Evolutionary conservation across 2,797 vertebrate genomes (phyloP), one percentile per base, ranked within the genome.

Genomic region (Coranthus polyacanthus): DNA sequence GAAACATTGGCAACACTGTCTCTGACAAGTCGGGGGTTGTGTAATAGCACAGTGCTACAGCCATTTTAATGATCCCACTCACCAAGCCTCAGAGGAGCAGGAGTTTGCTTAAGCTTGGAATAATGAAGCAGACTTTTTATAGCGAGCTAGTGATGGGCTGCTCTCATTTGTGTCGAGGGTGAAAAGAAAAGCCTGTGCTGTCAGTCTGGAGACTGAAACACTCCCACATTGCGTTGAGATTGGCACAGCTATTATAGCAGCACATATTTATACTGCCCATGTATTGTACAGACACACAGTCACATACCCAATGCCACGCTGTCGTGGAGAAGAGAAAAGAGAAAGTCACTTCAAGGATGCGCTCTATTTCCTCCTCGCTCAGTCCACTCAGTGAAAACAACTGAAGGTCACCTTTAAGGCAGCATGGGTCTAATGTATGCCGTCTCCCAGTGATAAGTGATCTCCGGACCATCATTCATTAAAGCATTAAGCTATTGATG

Each of bases 61-160:
- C 78, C 80, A 73, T 81, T 88, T 89, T 90, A 92, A 92, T 87
- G 82, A 90, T 87, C 77, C 78, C 78, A 49, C 85, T 86, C 83
- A 64, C 81, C 73, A 32, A 67, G 74, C 82, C 87, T 83, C 88
- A 73, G 73, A 86, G 88, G 88, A 85, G 78, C 58, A 12, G 62
- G 72, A 70, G 82, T 87, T 88, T 75, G 82, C 83, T 75, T 85
- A 84, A 89, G 82, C 84, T 81, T 16, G 12, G 81, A 83, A 90
- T 89, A 91, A 92, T 84, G 87, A 90, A 90, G 82, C 78, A 43
- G 78, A 78, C 79, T 90, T 88, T 87, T 88, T 82, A 83, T 79
- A 82, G 88, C 54, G 15, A 8, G 46, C 72, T 26, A 66, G 68
- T 68, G 72, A 80, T 44, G 78, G 78, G 68, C 75, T 39, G 49